Conservation (phyloP, 2,888 invertebrate genomes). For the Eupithecia subumbrata region DNA sequence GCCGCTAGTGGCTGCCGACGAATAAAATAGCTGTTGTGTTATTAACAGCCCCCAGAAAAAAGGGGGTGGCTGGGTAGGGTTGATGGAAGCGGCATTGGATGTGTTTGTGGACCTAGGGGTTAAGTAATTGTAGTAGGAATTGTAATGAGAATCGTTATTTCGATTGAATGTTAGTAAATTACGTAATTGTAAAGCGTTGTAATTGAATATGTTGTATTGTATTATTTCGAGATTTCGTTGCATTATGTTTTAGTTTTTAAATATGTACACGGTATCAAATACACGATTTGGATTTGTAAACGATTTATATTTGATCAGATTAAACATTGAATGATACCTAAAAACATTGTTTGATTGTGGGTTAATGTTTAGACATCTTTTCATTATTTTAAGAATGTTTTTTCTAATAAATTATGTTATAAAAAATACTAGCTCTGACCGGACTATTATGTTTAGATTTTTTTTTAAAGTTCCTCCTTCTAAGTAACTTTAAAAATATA, state of each 20-base stretch:
- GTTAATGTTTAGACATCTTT: neutral
- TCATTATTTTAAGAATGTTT: neutral
- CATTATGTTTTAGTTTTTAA: no score
- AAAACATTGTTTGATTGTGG: neutral
- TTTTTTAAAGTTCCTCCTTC: no score
- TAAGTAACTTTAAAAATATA: no score
- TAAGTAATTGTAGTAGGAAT: slow-evolving; percentile 6
- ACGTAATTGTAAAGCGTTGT: neutral
- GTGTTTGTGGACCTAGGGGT: slow-evolving; percentile 1
- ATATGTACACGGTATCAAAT: no score
- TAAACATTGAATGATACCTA: neutral
- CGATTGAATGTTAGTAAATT: neutral
- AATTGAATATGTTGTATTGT: neutral
- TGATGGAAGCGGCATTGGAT: slow-evolving; percentile 29
- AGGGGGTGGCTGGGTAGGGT: slow-evolving; percentile 53
- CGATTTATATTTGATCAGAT: no score
- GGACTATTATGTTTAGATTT: neutral
- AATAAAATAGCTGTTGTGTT: slow-evolving; percentile 82
- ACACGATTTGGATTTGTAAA: no score
- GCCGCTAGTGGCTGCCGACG: slow-evolving; percentile 73
- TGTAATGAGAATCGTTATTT: neutral
- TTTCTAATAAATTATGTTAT: neutral
- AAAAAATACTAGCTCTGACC: neutral
- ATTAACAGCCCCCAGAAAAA: slow-evolving; percentile 78
- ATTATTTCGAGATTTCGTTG: no score